Percentiles rank a stretch among this genome's conserved stretches.
Evolutionary conservation across 2,888 invertebrate species (phyloP).

Genomic region (Carpatolechia fugitivella): DNA sequence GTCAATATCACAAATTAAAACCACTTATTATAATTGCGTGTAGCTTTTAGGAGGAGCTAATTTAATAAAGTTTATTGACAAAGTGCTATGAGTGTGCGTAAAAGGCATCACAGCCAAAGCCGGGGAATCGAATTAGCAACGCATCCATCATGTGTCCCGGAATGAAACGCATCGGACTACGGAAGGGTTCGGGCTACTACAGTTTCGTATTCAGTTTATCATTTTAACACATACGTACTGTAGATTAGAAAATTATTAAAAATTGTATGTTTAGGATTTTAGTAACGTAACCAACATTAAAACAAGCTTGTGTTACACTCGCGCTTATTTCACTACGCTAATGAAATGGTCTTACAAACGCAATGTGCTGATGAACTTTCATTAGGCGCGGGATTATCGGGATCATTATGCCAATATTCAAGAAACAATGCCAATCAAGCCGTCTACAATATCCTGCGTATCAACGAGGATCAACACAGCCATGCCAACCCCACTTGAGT

Average conservation of each 20-base stretch:
- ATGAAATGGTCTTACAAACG: too few relatives aligned
- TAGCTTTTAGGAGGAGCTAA: constrained; percentile 6
- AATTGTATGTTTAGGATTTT: too few relatives aligned
- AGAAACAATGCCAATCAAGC: not conserved
- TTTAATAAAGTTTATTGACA: constrained; percentile 7
- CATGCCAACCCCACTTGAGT: constrained; percentile 34
- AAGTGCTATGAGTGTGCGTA: not conserved
- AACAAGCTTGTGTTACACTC: too few relatives aligned
- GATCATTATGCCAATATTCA: not conserved
- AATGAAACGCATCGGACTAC: constrained; percentile 65
- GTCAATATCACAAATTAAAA: constrained; percentile 3
- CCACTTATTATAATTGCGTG: constrained; percentile 7
- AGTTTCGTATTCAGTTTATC: too few relatives aligned
- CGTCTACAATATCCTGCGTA: not conserved
- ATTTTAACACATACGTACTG: not conserved
- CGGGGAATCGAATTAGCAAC: constrained; percentile 46
- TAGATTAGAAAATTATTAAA: too few relatives aligned
- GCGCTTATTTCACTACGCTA: too few relatives aligned
- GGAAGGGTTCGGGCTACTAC: constrained; percentile 35
- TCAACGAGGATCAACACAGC: not conserved
- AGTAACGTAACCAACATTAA: too few relatives aligned
- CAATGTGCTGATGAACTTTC: not conserved
- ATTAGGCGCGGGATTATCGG: not conserved
- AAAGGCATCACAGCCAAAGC: constrained; percentile 10
- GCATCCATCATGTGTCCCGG: constrained; percentile 57